Conservation (phyloP, 2,888 invertebrate genomes). For the Trichogramma dendrolimi region DNA sequence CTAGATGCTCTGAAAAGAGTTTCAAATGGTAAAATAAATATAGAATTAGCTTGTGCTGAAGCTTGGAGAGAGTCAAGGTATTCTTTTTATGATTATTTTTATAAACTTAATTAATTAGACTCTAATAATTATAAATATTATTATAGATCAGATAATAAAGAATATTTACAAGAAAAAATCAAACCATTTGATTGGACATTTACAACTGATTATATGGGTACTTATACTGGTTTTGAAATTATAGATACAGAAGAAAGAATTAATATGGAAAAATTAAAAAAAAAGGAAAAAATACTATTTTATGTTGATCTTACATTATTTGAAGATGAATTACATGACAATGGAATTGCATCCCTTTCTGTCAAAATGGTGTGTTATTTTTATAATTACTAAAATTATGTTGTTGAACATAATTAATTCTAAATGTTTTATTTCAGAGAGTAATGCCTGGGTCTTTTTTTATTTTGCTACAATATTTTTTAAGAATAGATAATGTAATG, state of each 20-base stretch:
- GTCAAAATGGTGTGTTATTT: conserved; percentile 81
- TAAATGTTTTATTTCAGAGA: conserved; percentile 61
- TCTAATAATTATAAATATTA: conserved; percentile 3
- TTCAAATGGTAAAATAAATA: conserved; percentile 65
- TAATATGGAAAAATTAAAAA: conserved; percentile 81
- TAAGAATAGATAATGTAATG: conserved; percentile 91
- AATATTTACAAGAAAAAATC: conserved; percentile 67
- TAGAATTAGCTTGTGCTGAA: conserved; percentile 85
- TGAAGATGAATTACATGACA: conserved; percentile 98
- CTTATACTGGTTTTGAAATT: conserved; percentile 60
- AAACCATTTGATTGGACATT: conserved; percentile 98
- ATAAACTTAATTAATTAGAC: not conserved
- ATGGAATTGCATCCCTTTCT: conserved; percentile 85
- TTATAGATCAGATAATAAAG: conserved; percentile 60
- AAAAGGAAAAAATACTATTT: conserved; percentile 86
- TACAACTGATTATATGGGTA: conserved; percentile 87
- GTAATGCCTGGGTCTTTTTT: conserved; percentile 95
- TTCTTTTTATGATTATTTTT: not conserved
- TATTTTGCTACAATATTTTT: conserved; percentile 82
- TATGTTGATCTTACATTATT: conserved; percentile 90
- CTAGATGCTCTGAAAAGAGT: conserved; percentile 86
- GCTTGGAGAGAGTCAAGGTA: conserved; percentile 89
- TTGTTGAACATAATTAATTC: not conserved
- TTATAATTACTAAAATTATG: not conserved
- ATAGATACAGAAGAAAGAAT: conserved; percentile 71